Evolutionary conservation across 2,797 vertebrate species (phyloP).

Genomic region (Nannoperca obscura): DNA sequence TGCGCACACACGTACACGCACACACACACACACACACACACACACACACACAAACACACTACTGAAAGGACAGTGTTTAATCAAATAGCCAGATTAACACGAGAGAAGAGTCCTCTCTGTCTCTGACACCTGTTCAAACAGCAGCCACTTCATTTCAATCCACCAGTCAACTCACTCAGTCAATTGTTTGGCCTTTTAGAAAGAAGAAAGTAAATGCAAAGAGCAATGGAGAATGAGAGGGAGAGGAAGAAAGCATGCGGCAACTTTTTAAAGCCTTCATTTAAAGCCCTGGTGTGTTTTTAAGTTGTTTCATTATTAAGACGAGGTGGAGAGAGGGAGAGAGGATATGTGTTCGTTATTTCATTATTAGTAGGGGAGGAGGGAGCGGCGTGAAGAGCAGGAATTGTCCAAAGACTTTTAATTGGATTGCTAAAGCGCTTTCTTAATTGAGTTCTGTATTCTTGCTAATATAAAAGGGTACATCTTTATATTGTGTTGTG

Average conservation of each 20-base stretch:
- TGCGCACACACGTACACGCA: background rate
- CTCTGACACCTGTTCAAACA: constrained; percentile 64
- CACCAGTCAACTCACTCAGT: constrained; percentile 44
- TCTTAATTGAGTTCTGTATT: constrained; percentile 87
- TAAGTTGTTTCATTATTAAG: constrained; percentile 85
- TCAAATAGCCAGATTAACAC: constrained; percentile 65
- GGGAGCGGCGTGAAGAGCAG: constrained; percentile 65
- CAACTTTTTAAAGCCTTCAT: constrained; percentile 81
- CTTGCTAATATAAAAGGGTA: constrained; percentile 83
- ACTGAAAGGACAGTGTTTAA: constrained; percentile 69
- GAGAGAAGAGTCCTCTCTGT: constrained; percentile 23
- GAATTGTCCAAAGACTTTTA: constrained; percentile 90
- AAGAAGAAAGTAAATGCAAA: constrained; percentile 42
- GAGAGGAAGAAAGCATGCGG: constrained; percentile 51
- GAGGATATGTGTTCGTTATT: constrained; percentile 73
- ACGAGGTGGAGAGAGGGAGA: constrained; percentile 62
- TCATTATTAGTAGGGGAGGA: constrained; percentile 77
- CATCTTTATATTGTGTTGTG: constrained; percentile 82
- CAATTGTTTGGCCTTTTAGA: constrained; percentile 59
- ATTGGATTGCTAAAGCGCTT: constrained; percentile 88
- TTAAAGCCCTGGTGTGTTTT: constrained; percentile 84
- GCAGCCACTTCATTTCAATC: constrained; percentile 52
- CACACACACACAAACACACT: constrained; percentile 21
- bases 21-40: constrained; percentile 16
- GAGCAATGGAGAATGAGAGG: constrained; percentile 31